phyloP scores from a whole-genome alignment of 1,140 invertebrate species.

The Metaphire vulgaris region DNA sequence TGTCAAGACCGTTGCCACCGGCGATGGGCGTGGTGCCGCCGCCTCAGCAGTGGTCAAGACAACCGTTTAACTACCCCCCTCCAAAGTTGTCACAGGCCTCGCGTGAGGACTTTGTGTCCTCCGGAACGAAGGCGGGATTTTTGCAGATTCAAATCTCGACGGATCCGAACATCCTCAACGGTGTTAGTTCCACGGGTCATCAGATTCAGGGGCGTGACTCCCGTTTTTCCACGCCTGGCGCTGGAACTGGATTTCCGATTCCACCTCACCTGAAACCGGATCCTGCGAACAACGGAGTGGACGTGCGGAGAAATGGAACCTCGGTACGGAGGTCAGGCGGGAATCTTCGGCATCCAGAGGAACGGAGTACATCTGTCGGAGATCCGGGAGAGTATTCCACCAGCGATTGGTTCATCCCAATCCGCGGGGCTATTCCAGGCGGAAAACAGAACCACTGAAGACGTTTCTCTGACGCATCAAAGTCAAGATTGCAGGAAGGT shows the following conservation, averaged over 20 bases:
- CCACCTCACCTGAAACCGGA: too few species aligned
- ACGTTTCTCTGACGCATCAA: background rate
- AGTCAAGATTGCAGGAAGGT: background rate
- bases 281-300: too few species aligned
- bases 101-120: background rate
- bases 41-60: background rate
- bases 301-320: too few species aligned
- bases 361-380: background rate
- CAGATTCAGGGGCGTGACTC: too few species aligned
- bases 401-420: background rate
- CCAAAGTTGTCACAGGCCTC: background rate
- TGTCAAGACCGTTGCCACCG: background rate
- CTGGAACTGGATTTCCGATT: too few species aligned
- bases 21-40: background rate
- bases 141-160: too few species aligned
- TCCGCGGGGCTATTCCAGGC: background rate
- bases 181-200: too few species aligned
- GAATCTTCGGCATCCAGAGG: too few species aligned
- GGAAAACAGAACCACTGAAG: background rate
- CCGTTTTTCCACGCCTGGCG: too few species aligned
- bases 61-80: background rate
- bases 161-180: background rate
- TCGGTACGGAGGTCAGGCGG: too few species aligned
- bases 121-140: too few species aligned
- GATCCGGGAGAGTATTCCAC: background rate